These are phyloP conservation scores for Liparis tanakae DNA, from an alignment of 2,797 vertebrate genomes.

Conservation along the genomic window DNA sequence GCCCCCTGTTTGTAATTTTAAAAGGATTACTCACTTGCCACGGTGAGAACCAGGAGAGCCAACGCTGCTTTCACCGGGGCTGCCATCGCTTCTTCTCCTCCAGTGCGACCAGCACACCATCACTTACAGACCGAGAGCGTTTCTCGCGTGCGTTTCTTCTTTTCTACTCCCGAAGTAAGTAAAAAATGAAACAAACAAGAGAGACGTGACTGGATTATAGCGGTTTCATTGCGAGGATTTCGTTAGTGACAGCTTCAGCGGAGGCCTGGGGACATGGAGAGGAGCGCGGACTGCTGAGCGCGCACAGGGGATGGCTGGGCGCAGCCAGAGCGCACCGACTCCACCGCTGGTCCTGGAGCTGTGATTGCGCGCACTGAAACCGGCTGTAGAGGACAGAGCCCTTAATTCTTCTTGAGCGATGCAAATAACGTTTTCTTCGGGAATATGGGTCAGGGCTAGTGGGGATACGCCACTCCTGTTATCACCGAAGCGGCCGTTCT, in stretches of 20 bases:
- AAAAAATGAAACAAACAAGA: constrained; percentile 1
- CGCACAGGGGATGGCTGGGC: constrained; percentile 46
- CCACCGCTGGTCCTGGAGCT: constrained; percentile 59
- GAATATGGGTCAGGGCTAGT: constrained; percentile 24
- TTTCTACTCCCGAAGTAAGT: constrained; percentile 24
- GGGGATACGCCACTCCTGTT: constrained; percentile 40
- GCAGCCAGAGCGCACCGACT: constrained; percentile 62
- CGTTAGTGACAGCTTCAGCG: constrained; percentile 11
- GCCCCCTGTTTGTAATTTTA: too few relatives aligned
- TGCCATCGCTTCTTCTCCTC: constrained; percentile 74
- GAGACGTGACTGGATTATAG: constrained; percentile 20
- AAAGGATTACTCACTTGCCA: constrained; percentile 76
- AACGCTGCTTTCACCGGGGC: constrained; percentile 73
- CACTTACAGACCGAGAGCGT: constrained; percentile 58
- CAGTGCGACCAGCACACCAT: constrained; percentile 56
- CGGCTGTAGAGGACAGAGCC: constrained; percentile 30
- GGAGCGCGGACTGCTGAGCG: constrained; percentile 38
- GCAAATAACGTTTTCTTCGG: constrained; percentile 34
- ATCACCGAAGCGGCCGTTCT: constrained; percentile 45
- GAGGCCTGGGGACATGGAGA: constrained; percentile 37
- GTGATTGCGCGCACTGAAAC: constrained; percentile 60
- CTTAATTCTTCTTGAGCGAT: constrained; percentile 31
- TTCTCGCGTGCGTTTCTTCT: constrained; percentile 1
- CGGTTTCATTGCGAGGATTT: constrained; percentile 40
- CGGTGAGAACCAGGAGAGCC: constrained; percentile 75